phyloP scores from a whole-genome alignment of 2,113 vertebrate genomes.

The Entomyzon cyanotis region DNA sequence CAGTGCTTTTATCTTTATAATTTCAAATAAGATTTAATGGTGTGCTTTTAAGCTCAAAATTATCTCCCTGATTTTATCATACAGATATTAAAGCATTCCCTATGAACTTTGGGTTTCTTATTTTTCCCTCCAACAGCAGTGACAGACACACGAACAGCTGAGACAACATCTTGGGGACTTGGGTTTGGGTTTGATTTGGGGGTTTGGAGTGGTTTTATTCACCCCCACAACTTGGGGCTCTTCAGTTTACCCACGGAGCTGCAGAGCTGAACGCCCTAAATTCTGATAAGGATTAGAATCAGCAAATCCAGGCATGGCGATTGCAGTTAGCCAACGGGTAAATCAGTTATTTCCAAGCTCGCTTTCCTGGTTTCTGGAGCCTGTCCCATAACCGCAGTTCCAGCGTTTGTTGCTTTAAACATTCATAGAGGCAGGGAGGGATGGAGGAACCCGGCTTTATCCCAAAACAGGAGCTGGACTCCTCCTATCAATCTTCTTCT shows the following conservation, averaged over 20 bases:
- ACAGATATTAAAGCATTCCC: background rate
- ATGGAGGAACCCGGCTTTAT: background rate
- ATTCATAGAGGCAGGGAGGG: background rate
- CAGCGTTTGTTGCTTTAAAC: rapidly evolving
- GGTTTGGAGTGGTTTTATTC: rapidly evolving
- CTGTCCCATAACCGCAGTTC: rapidly evolving
- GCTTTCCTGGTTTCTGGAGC: too few relatives aligned
- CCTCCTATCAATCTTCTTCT: rapidly evolving
- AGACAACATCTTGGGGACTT: background rate
- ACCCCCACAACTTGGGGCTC: background rate
- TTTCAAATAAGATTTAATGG: background rate
- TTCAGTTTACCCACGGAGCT: background rate
- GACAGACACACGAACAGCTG: rapidly evolving
- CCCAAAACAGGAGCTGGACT: rapidly evolving
- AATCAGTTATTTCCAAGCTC: background rate
- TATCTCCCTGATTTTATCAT: background rate
- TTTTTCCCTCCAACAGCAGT: background rate
- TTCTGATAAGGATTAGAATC: background rate
- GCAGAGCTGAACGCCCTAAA: background rate
- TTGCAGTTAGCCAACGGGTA: rapidly evolving
- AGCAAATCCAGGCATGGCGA: rapidly evolving
- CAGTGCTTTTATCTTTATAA: background rate
- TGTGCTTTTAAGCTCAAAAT: background rate
- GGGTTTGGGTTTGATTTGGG: background rate
- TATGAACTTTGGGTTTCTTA: background rate